Conservation (phyloP, 2,797 vertebrate species). For the Liparis tanakae region DNA sequence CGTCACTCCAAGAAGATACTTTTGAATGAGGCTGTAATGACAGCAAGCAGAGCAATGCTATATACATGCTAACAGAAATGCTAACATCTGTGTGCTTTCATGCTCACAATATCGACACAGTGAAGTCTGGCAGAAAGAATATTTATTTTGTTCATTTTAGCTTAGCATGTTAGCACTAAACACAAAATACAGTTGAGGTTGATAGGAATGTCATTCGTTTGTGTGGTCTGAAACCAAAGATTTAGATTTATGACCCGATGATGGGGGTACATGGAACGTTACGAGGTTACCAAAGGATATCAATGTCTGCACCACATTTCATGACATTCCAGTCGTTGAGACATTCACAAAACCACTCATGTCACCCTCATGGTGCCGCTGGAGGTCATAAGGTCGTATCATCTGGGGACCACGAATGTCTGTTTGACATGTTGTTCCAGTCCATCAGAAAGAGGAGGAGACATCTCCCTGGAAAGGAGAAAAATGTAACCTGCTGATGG, state of each 20-base stretch:
- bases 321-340: neutral
- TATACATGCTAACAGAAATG: neutral
- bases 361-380: neutral
- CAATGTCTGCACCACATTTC: neutral
- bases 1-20: no score
- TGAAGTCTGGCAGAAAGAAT: neutral
- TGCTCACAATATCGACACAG: neutral
- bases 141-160: neutral
- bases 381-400: neutral
- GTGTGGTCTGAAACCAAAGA: neutral
- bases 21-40: neutral
- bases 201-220: neutral
- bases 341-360: neutral
- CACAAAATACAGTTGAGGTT: neutral
- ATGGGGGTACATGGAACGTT: neutral
- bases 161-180: neutral
- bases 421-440: neutral
- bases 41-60: neutral
- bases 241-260: neutral
- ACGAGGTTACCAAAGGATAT: neutral
- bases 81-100: neutral
- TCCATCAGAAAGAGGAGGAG: neutral
- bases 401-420: neutral
- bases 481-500: neutral
- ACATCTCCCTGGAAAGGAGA: neutral